Conservation (phyloP, 2,797 vertebrate genomes). For the Oryzias dopingdopingensis region DNA sequence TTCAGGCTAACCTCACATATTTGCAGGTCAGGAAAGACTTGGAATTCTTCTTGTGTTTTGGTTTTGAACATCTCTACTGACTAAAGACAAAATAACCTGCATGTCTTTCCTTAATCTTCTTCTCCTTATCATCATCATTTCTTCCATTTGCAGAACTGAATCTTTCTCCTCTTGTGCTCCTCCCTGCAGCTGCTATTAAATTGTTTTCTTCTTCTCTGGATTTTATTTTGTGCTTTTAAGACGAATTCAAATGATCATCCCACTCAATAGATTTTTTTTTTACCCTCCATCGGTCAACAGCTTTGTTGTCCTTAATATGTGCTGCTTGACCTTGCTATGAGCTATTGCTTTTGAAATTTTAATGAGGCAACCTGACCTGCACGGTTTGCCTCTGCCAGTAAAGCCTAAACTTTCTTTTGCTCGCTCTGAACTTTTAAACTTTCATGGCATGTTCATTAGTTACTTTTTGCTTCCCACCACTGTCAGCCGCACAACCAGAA, state of each 20-base stretch:
- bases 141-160: background rate
- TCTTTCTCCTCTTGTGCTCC: background rate
- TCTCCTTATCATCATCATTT: too few relatives aligned
- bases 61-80: too few relatives aligned
- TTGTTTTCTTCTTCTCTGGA: background rate
- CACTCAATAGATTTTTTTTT: background rate
- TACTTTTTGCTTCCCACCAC: background rate
- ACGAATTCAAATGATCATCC: slow-evolving; percentile 9
- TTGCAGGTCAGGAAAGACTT: too few relatives aligned
- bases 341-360: slow-evolving; percentile 6
- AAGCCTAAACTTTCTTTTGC: slow-evolving; percentile 1
- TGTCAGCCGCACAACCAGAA: background rate
- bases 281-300: background rate
- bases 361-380: slow-evolving; percentile 6
- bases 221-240: background rate
- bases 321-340: slow-evolving; percentile 20
- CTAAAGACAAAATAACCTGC: too few relatives aligned
- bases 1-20: too few relatives aligned
- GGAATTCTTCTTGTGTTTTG: too few relatives aligned
- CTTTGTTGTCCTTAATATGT: slow-evolving; percentile 4
- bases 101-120: too few relatives aligned
- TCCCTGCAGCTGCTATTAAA: background rate
- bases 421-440: background rate
- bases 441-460: background rate
- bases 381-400: background rate